Percentiles rank a stretch among this genome's conserved stretches.
Evolutionary conservation across 2,888 invertebrate species (phyloP).

Genomic region (Candidula unifasciata): DNA sequence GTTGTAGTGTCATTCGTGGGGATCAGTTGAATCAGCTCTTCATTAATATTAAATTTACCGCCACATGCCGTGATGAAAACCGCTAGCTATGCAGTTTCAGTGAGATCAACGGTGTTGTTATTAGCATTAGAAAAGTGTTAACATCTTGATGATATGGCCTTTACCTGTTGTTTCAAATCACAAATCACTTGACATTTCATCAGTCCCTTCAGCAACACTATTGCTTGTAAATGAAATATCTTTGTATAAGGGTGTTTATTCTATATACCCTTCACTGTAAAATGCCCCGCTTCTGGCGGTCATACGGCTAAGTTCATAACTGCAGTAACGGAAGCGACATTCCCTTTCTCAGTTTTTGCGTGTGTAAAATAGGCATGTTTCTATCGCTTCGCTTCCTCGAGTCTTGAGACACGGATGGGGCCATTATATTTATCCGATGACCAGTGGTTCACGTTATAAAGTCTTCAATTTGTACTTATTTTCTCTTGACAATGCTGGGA

Average conservation of each 20-base stretch:
- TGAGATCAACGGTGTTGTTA: constrained; percentile 1
- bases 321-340: too few species aligned
- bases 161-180: not conserved
- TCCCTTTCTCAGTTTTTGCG: too few species aligned
- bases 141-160: not conserved
- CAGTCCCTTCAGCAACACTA: not conserved
- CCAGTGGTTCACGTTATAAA: constrained; percentile 16
- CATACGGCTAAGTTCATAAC: too few species aligned
- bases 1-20: too few species aligned
- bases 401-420: not conserved
- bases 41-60: not conserved
- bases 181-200: too few species aligned
- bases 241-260: not conserved
- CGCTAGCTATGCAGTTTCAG: constrained; percentile 10
- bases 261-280: not conserved
- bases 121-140: not conserved
- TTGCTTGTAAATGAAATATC: not conserved
- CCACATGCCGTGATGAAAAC: constrained; percentile 4
- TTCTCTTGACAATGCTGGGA: not conserved
- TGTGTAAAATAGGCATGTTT: too few species aligned
- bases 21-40: constrained; percentile 2
- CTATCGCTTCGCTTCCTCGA: not conserved
- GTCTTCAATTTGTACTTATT: constrained; percentile 39
- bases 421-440: constrained; percentile 29
- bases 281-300: not conserved